Conservation (phyloP, 1,140 invertebrate species). For the Oryzaephilus surinamensis region DNA sequence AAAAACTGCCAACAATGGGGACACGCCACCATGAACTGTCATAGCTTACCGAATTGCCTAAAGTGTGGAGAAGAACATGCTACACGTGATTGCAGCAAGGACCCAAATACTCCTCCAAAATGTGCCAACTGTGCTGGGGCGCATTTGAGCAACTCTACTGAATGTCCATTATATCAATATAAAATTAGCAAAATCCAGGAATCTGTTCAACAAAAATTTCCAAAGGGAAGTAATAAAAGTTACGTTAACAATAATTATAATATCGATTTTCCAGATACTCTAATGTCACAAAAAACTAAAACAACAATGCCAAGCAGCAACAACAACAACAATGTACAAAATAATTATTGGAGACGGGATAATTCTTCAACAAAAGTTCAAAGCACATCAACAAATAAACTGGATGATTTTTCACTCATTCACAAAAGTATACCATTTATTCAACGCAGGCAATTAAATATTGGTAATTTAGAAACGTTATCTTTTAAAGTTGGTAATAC, state of each 20-base stretch:
- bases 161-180: conserved; percentile 5
- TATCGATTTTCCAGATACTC: background rate
- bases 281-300: background rate
- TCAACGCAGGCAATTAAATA: no score
- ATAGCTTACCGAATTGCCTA: conserved; percentile 17
- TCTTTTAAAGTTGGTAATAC: background rate
- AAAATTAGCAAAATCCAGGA: conserved; percentile 1
- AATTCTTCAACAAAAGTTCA: no score
- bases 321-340: background rate
- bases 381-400: no score
- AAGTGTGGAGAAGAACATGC: conserved; percentile 30
- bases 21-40: conserved; percentile 26
- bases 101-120: conserved; percentile 6
- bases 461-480: no score
- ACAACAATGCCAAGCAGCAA: background rate
- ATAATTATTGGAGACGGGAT: background rate
- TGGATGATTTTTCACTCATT: background rate
- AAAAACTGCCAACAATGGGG: conserved; percentile 29
- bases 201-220: background rate
- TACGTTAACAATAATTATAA: background rate
- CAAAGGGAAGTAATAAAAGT: background rate
- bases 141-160: conserved; percentile 18
- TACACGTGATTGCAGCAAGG: conserved; percentile 21
- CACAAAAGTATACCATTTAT: background rate
- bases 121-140: conserved; percentile 22